Evolutionary conservation across 2,113 vertebrate genomes (phyloP), one percentile per base, ranked within the genome.

Genomic region (Noctilio leporinus): DNA sequence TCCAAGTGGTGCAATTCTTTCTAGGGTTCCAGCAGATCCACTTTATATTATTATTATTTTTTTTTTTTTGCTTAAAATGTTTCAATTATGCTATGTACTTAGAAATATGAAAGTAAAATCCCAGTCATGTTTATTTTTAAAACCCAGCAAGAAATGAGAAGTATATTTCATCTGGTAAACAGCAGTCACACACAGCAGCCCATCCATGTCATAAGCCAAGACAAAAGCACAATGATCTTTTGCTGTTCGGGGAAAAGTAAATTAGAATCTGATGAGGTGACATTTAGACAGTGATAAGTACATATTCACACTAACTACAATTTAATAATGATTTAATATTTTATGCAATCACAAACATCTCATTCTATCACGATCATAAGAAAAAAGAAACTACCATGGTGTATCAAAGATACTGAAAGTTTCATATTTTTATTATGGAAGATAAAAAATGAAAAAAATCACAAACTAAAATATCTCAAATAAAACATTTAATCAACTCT

Each of bases 241-340:
- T 53, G 15, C 51, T 89, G 55, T 88, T 62, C 57, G 1, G 24
- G 35, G 8, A 10, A n/a, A 86, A 96, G 45, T 77, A 73, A 90
- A 86, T 95, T 89, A 86, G 84, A 85, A 89, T 89, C 24, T 65
- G 84, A 87, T 77, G 40, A 89, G 69, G 84, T 83, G 84, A 89
- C 82, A 93, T 86, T 93, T 83, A 82, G 73, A 45, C 40, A 88
- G 53, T 69, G 30, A 94, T 17, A 33, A 89, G 89, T 69, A 65
- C 40, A 91, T 16, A 43, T 57, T 81, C 85, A 77, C 35, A 47
- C 45, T 73, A 83, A 92, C 47, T 72, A 28, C 38, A 70, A 55
- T 75, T 96, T 82, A 70, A 86, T 64, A 94, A 35, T 26, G 47
- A 80, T 89, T 96, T 72, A 76, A 73, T 72, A 75, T 76, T 69